A percentile compares a stretch with the other conserved stretches of the same genome.
phyloP scores from a whole-genome alignment of 1,140 invertebrate genomes.

The Halyomorpha halys region DNA sequence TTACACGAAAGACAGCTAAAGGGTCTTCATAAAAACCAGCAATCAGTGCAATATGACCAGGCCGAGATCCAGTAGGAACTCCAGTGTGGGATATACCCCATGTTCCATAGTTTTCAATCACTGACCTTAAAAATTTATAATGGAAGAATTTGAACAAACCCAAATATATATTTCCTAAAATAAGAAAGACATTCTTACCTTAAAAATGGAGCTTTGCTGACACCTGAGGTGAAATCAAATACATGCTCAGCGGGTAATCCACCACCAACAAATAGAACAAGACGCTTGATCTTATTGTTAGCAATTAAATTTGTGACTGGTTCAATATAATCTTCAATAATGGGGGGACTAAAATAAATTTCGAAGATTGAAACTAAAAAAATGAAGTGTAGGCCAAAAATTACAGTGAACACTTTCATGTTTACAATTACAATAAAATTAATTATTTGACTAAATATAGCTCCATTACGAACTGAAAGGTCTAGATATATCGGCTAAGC shows the following conservation, averaged over 20 bases:
- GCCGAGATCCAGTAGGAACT: slow-evolving; percentile 96
- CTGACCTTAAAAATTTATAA: slow-evolving; percentile 20
- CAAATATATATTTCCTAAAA: too few relatives aligned
- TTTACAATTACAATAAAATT: not conserved
- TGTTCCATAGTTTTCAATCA: slow-evolving; percentile 42
- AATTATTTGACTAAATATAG: too few relatives aligned
- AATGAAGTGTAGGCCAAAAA: slow-evolving; percentile 39
- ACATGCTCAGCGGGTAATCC: slow-evolving; percentile 75
- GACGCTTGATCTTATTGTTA: slow-evolving; percentile 58
- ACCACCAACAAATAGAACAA: slow-evolving; percentile 80
- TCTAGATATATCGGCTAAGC: too few relatives aligned
- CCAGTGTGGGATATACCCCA: slow-evolving; percentile 86
- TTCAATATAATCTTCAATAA: slow-evolving; percentile 39
- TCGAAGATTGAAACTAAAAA: slow-evolving; percentile 50
- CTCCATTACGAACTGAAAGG: too few relatives aligned
- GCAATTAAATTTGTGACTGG: slow-evolving; percentile 41
- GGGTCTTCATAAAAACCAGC: slow-evolving; percentile 98
- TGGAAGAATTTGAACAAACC: not conserved
- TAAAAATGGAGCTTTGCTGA: slow-evolving; percentile 29
- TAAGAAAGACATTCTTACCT: not conserved
- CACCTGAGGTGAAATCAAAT: slow-evolving; percentile 34
- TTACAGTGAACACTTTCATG: slow-evolving; percentile 32
- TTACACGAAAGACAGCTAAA: slow-evolving; percentile 78
- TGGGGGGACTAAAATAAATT: slow-evolving; percentile 46
- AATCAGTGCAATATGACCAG: slow-evolving; percentile 90